phyloP scores from a whole-genome alignment of 1,140 invertebrate species.

The Musca domestica region DNA sequence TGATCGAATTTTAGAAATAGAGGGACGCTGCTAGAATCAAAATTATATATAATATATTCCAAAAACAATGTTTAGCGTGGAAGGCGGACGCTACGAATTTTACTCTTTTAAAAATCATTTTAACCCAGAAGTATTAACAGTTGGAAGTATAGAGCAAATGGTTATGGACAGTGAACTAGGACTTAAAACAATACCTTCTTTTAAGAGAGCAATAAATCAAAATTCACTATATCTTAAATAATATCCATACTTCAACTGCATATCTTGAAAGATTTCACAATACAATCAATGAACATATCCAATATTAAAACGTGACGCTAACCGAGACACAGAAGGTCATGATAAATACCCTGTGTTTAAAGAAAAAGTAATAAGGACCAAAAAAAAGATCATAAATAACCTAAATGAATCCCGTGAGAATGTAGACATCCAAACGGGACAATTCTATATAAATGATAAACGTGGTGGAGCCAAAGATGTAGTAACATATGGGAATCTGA shows the following conservation, averaged over 20 bases:
- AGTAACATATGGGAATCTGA: neutral
- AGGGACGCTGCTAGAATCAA: too few relatives aligned
- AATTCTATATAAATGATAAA: neutral
- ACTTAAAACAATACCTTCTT: neutral
- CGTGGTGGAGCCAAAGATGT: neutral
- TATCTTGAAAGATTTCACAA: slow-evolving; percentile 5
- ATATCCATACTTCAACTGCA: neutral
- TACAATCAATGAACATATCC: too few relatives aligned
- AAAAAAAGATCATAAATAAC: neutral
- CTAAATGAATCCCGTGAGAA: neutral
- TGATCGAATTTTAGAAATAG: too few relatives aligned
- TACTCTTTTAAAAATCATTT: too few relatives aligned
- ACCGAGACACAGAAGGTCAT: neutral
- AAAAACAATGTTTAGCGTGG: too few relatives aligned
- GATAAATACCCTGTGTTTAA: neutral
- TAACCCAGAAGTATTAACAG: too few relatives aligned
- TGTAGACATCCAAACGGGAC: neutral
- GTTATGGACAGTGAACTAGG: slow-evolving; percentile 9
- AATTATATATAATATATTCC: too few relatives aligned
- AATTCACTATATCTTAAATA: neutral
- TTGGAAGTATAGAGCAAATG: slow-evolving; percentile 5
- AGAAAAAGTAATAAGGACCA: neutral
- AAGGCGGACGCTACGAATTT: too few relatives aligned
- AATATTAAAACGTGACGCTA: neutral
- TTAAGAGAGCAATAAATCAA: neutral